phyloP scores from a whole-genome alignment of 53 echinoderm and acorn worm genomes.

The Paracentrotus lividus region DNA sequence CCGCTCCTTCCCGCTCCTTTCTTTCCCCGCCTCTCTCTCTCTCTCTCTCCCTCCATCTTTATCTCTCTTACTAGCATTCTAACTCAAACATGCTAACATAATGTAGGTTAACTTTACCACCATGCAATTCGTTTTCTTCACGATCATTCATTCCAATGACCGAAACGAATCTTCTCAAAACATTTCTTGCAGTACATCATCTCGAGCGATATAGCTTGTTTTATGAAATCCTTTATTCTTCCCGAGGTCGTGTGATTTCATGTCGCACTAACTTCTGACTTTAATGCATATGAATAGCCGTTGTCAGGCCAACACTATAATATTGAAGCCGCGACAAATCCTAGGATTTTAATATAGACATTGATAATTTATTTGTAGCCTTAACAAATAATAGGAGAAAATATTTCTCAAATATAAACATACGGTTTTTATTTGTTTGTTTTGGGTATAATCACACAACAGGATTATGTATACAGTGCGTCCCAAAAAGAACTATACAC shows the following conservation, averaged over 20 bases:
- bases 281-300: constrained; percentile 20
- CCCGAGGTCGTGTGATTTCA: constrained; percentile 33
- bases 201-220: neutral
- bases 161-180: neutral
- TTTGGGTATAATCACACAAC: neutral
- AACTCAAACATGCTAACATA: neutral
- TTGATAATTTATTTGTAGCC: neutral
- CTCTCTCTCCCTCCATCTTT: neutral
- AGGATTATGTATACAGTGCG: neutral
- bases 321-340: constrained; percentile 21
- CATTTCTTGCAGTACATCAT: neutral
- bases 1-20: no score
- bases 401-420: no score
- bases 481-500: no score
- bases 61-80: no score
- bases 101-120: neutral
- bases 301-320: neutral
- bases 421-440: no score
- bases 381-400: neutral
- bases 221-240: neutral
- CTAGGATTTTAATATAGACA: neutral
- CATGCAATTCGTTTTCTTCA: neutral
- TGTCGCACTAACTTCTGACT: constrained; percentile 35
- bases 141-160: neutral
- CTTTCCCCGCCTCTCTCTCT: neutral